Evolutionary conservation across 2,113 vertebrate species (phyloP).

Genomic region (Malaclemys terrapin): DNA sequence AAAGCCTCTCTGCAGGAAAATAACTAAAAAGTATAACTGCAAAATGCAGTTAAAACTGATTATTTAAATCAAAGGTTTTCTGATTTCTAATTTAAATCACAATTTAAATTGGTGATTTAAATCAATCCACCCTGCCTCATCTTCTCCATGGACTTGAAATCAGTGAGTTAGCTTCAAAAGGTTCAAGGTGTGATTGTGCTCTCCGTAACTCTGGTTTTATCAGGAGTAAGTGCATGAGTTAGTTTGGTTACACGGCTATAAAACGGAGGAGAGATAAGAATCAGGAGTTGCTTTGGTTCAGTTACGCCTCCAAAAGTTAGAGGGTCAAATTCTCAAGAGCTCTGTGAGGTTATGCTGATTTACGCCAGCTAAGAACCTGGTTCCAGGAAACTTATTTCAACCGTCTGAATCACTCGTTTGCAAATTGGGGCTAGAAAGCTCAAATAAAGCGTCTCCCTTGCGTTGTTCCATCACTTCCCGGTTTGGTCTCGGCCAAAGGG

Average conservation of each 20-base stretch:
- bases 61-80: background rate
- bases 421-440: background rate
- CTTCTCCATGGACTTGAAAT: accelerated
- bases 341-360: accelerated
- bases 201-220: accelerated
- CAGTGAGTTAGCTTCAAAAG: accelerated
- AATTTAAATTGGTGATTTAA: background rate
- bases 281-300: accelerated
- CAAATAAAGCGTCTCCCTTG: background rate
- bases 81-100: background rate
- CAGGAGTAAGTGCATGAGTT: accelerated
- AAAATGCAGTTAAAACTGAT: background rate
- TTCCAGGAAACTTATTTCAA: background rate
- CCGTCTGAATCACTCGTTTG: background rate
- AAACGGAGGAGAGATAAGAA: accelerated
- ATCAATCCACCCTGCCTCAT: background rate
- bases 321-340: background rate
- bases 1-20: background rate
- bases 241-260: accelerated
- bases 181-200: background rate
- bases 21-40: background rate
- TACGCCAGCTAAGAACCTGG: accelerated
- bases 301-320: background rate
- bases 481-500: no score
- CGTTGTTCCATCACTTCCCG: no score